phyloP scores from a whole-genome alignment of 2,888 invertebrate genomes.

The Alloplasta piceator region DNA sequence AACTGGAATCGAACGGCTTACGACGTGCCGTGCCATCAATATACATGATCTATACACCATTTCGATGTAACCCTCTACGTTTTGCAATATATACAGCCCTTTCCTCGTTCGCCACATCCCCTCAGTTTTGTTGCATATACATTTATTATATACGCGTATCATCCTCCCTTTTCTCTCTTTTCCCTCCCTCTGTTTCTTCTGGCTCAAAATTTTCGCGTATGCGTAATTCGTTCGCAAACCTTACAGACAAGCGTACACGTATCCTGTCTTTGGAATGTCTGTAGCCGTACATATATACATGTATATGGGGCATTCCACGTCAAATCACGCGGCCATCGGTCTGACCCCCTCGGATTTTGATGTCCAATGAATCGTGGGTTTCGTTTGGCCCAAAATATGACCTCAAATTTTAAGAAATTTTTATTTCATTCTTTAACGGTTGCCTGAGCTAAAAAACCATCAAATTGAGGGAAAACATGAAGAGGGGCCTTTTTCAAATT shows the following conservation, averaged over 20 bases:
- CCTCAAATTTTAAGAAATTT: too few species aligned
- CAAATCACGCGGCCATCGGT: too few species aligned
- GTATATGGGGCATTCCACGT: too few species aligned
- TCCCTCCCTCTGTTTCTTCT: constrained; percentile 9
- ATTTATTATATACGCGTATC: background rate
- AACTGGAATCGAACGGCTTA: constrained; percentile 77
- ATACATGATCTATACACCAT: constrained; percentile 78
- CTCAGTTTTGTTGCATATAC: constrained; percentile 1
- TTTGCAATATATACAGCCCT: constrained; percentile 20
- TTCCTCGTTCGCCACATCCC: constrained; percentile 8
- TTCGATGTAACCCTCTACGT: constrained; percentile 65
- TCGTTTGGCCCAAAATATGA: too few species aligned
- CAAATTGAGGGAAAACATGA: too few species aligned
- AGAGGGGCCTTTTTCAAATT: too few species aligned
- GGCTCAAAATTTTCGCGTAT: constrained; percentile 41
- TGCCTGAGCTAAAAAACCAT: too few species aligned
- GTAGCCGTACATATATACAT: constrained; percentile 39
- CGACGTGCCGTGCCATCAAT: constrained; percentile 76
- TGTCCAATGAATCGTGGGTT: too few species aligned
- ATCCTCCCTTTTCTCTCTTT: background rate
- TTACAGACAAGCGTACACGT: constrained; percentile 52
- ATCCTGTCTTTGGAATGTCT: background rate
- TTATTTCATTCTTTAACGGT: too few species aligned
- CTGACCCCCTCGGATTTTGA: too few species aligned
- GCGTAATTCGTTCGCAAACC: constrained; percentile 53